These are phyloP conservation scores for Rostratula benghalensis DNA, from an alignment of 2,113 vertebrate species.

Conservation along the genomic window DNA sequence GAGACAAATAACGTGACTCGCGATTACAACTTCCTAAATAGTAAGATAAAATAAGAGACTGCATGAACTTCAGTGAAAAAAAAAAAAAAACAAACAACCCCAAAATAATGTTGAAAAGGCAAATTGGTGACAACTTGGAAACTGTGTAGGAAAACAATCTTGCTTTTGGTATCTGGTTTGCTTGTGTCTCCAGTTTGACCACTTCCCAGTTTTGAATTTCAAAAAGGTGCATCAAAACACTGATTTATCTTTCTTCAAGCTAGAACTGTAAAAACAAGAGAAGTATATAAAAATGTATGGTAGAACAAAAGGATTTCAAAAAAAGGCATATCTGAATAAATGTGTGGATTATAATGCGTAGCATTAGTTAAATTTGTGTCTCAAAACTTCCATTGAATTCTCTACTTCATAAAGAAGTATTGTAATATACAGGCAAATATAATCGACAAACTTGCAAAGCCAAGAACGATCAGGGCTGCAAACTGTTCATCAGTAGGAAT, in stretches of 20 bases:
- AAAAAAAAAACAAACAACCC: not conserved
- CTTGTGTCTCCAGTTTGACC: slow-evolving; percentile 78
- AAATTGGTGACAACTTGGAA: slow-evolving; percentile 66
- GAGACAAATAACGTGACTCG: slow-evolving; percentile 64
- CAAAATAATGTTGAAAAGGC: slow-evolving; percentile 70
- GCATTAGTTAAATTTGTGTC: slow-evolving; percentile 82
- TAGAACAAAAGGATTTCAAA: slow-evolving; percentile 67
- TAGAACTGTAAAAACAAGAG: slow-evolving; percentile 81
- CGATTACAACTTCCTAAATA: slow-evolving; percentile 72
- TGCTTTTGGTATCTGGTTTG: slow-evolving; percentile 75
- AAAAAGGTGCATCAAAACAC: slow-evolving; percentile 85
- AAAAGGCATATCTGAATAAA: slow-evolving; percentile 82
- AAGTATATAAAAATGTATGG: slow-evolving; percentile 77
- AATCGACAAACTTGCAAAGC: slow-evolving; percentile 90
- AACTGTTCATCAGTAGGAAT: slow-evolving; percentile 94
- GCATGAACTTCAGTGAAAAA: slow-evolving; percentile 78
- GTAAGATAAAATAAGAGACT: slow-evolving; percentile 68
- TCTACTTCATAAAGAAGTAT: slow-evolving; percentile 98
- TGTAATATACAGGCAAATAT: slow-evolving; percentile 97
- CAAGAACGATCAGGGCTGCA: slow-evolving; percentile 90
- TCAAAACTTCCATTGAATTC: slow-evolving; percentile 67
- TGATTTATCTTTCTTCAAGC: slow-evolving; percentile 74
- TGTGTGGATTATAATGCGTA: slow-evolving; percentile 86
- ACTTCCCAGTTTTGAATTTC: slow-evolving; percentile 82
- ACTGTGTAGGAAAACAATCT: slow-evolving; percentile 47